Conservation (phyloP, 2,888 invertebrate species). For the Nomada hirtipes region DNA sequence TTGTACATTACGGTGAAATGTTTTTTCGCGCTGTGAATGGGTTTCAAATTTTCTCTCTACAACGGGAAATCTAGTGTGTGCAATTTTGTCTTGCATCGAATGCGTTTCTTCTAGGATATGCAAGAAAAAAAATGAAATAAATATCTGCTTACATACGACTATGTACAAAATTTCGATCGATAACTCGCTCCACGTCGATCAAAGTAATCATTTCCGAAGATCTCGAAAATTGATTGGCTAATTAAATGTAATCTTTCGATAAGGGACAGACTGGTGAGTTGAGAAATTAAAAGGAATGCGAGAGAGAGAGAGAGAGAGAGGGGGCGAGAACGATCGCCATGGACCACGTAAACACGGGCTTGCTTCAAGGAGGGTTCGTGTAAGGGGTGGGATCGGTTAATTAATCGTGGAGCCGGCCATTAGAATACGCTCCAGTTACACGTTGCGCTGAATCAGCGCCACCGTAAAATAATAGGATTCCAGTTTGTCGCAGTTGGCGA, state of each 20-base stretch:
- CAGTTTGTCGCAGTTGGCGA: constrained; percentile 64
- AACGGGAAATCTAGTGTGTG: too few relatives aligned
- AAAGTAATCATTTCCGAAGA: too few relatives aligned
- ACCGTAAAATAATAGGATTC: constrained; percentile 63
- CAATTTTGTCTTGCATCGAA: background rate
- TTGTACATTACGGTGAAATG: too few relatives aligned
- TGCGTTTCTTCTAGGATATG: constrained; percentile 4
- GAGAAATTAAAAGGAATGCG: too few relatives aligned
- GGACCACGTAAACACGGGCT: constrained; percentile 17
- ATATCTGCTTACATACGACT: background rate
- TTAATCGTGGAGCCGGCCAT: constrained; percentile 59
- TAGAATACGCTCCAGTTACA: constrained; percentile 64
- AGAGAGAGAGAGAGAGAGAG: background rate
- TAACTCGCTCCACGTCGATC: constrained; percentile 16
- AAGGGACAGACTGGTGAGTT: too few relatives aligned
- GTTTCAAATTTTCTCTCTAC: too few relatives aligned
- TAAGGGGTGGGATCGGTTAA: constrained; percentile 38
- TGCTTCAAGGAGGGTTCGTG: constrained; percentile 10
- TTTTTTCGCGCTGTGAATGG: too few relatives aligned
- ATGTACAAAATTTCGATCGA: background rate
- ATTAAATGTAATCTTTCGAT: too few relatives aligned
- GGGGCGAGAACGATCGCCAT: constrained; percentile 23
- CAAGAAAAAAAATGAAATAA: background rate
- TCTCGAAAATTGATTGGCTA: too few relatives aligned
- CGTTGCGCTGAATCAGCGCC: constrained; percentile 60